Evolutionary conservation across 2,888 invertebrate species (phyloP).

Genomic region (Tetranychus piercei): DNA sequence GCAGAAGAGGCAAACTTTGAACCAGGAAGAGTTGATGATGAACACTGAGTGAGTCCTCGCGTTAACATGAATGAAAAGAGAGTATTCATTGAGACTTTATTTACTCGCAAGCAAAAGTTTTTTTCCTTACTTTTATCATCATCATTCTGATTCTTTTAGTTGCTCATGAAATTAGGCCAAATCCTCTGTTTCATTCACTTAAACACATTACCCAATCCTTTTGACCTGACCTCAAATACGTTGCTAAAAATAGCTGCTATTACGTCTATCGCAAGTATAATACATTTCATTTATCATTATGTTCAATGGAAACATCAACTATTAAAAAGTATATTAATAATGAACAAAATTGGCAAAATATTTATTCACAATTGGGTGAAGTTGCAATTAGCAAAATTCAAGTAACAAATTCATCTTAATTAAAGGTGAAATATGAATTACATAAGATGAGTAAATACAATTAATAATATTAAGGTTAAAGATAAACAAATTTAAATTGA

Average conservation of each 20-base stretch:
- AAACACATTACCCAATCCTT: background rate
- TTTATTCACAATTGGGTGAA: no score
- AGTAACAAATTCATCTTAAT: no score
- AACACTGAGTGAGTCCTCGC: background rate
- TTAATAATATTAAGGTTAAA: no score
- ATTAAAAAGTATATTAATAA: background rate
- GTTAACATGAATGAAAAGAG: background rate
- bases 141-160: no score
- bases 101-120: background rate
- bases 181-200: background rate
- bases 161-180: background rate
- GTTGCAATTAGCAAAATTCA: no score
- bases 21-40: background rate
- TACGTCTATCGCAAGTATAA: background rate
- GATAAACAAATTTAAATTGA: background rate
- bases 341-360: background rate
- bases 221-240: background rate
- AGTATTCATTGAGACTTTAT: background rate
- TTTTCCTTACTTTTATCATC: no score
- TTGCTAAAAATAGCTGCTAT: background rate
- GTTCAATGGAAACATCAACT: background rate
- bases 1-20: background rate
- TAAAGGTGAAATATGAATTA: no score
- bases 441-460: no score
- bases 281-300: background rate